Percentiles rank a stretch among this genome's conserved stretches.
Evolutionary conservation across 2,888 invertebrate genomes (phyloP).

Genomic region (Drosophila nigricruria): DNA sequence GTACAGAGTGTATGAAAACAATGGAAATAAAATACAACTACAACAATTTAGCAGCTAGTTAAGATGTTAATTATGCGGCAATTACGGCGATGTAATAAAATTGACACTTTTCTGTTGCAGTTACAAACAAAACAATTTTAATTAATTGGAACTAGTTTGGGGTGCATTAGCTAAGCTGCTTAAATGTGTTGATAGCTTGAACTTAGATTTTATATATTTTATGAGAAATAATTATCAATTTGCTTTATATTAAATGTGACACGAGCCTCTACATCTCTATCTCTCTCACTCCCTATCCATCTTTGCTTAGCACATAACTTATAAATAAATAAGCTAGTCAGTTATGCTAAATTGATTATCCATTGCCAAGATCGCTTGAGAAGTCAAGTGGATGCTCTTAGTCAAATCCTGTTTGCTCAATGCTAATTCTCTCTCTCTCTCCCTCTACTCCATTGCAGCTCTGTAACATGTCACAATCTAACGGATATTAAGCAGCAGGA

Average conservation of each 20-base stretch:
- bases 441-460: slow-evolving; percentile 41
- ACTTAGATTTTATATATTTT: background rate
- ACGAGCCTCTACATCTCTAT: background rate
- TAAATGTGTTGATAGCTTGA: slow-evolving; percentile 5
- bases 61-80: slow-evolving; percentile 59
- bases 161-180: background rate
- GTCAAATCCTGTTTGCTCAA: background rate
- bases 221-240: background rate
- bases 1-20: background rate
- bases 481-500: slow-evolving; percentile 50
- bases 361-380: background rate
- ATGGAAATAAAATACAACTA: slow-evolving; percentile 2
- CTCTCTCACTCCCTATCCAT: background rate
- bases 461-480: slow-evolving; percentile 58
- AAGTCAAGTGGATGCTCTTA: background rate
- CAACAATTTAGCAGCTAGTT: slow-evolving; percentile 39
- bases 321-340: background rate
- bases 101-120: slow-evolving; percentile 44
- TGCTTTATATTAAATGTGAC: background rate
- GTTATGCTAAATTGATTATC: background rate
- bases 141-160: slow-evolving; percentile 23
- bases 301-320: background rate
- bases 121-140: slow-evolving; percentile 8
- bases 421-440: slow-evolving; percentile 9
- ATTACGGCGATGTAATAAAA: slow-evolving; percentile 42